phyloP scores from a whole-genome alignment of 2,888 invertebrate species.

The Lydus trimaculatus region DNA sequence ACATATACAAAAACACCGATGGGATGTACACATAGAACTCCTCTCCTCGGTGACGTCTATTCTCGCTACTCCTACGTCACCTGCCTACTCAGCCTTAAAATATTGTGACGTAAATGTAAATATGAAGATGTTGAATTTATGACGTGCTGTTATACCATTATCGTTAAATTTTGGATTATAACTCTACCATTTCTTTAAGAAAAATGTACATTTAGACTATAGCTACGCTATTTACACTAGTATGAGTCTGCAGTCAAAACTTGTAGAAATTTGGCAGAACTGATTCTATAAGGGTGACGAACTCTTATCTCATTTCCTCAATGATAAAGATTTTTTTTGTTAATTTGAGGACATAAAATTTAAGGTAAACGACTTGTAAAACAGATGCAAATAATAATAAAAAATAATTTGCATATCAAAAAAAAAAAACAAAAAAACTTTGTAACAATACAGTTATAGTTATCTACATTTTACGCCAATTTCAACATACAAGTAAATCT shows the following conservation, averaged over 20 bases:
- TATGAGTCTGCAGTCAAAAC: neutral
- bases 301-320: neutral
- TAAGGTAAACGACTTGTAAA: neutral
- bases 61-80: conserved; percentile 37
- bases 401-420: neutral
- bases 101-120: conserved; percentile 42
- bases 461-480: neutral
- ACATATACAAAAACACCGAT: neutral
- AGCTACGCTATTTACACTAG: neutral
- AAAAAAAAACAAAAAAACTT: too few species aligned
- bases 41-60: conserved; percentile 33
- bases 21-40: neutral
- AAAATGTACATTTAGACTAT: neutral
- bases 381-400: neutral
- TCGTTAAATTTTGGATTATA: conserved; percentile 10
- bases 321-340: neutral
- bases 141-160: conserved; percentile 14
- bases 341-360: neutral
- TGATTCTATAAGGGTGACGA: neutral
- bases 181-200: neutral
- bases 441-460: neutral
- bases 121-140: conserved; percentile 35
- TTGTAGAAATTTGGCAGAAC: neutral
- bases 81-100: conserved; percentile 37
- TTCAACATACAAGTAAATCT: neutral